These are phyloP conservation scores for Wiebesia pumilae DNA, from an alignment of 1,140 invertebrate genomes.

Conservation along the genomic window DNA sequence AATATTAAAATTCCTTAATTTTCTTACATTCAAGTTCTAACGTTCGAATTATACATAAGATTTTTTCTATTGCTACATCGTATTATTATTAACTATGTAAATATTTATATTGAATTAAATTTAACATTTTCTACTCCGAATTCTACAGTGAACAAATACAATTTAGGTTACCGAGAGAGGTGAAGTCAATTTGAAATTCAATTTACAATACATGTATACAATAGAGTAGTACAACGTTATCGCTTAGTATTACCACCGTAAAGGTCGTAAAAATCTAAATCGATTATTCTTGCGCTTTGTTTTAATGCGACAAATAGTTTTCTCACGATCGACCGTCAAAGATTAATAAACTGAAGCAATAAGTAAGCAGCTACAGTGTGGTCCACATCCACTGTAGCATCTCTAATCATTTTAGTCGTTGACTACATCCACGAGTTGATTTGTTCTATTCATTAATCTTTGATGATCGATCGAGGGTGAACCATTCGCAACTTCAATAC, in stretches of 20 bases:
- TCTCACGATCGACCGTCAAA: background rate
- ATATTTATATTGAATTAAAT: too few species aligned
- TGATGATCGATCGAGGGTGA: background rate
- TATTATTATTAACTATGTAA: too few species aligned
- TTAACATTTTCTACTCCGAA: too few species aligned
- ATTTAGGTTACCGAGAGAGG: background rate
- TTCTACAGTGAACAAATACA: background rate
- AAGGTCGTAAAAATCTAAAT: slow-evolving; percentile 14
- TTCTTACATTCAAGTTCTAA: too few species aligned
- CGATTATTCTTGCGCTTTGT: slow-evolving; percentile 1
- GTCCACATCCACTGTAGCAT: background rate
- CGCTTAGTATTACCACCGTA: background rate
- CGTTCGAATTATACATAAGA: too few species aligned
- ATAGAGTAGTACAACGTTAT: background rate
- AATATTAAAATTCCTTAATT: background rate
- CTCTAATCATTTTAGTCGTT: background rate
- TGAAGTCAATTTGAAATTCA: slow-evolving; percentile 13
- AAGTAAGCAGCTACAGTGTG: background rate
- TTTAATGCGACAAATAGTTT: slow-evolving; percentile 19
- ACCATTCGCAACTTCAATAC: background rate
- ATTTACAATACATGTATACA: background rate
- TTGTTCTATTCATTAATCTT: background rate
- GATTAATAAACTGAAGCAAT: slow-evolving; percentile 12
- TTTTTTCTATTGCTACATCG: too few species aligned
- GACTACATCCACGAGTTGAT: background rate